phyloP scores from a whole-genome alignment of 1,140 invertebrate genomes.

The Idris sp. region DNA sequence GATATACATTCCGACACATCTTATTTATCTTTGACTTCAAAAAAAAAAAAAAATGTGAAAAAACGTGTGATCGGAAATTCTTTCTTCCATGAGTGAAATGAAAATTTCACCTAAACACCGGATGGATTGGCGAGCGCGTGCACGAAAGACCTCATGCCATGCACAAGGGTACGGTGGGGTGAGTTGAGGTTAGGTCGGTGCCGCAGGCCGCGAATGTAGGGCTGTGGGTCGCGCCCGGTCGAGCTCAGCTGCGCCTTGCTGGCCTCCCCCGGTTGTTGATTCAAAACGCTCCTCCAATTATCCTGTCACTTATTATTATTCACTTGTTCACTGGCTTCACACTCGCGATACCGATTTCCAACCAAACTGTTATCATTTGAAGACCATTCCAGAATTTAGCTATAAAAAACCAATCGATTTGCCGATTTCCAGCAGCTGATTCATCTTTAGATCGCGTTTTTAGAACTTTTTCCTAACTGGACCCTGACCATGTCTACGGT shows the following conservation, averaged over 20 bases:
- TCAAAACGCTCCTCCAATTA: slow-evolving; percentile 11
- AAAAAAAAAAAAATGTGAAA: too few species aligned
- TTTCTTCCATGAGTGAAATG: slow-evolving; percentile 42
- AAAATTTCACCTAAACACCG: slow-evolving; percentile 53
- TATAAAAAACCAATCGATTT: too few species aligned
- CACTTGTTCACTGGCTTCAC: slow-evolving; percentile 31
- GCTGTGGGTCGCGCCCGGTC: slow-evolving; percentile 77
- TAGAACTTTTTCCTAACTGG: too few species aligned
- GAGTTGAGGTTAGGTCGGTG: slow-evolving; percentile 73
- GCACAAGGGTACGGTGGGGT: slow-evolving; percentile 58
- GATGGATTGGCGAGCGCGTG: slow-evolving; percentile 54
- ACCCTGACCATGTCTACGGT: too few species aligned
- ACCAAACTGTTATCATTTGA: too few species aligned
- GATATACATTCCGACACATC: too few species aligned
- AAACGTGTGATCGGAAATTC: too few species aligned
- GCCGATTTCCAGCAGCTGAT: too few species aligned
- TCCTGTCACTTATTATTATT: slow-evolving; percentile 18
- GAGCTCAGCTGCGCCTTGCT: slow-evolving; percentile 73
- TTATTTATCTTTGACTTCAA: too few species aligned
- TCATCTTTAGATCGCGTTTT: too few species aligned
- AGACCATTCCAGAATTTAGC: too few species aligned
- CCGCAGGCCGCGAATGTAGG: slow-evolving; percentile 76
- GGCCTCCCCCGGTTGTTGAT: slow-evolving; percentile 41
- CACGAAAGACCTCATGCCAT: slow-evolving; percentile 49
- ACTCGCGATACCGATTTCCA: slow-evolving; percentile 29